Conservation (phyloP, 2,113 vertebrate genomes). For the Machaerirhynchus nigripectus region DNA sequence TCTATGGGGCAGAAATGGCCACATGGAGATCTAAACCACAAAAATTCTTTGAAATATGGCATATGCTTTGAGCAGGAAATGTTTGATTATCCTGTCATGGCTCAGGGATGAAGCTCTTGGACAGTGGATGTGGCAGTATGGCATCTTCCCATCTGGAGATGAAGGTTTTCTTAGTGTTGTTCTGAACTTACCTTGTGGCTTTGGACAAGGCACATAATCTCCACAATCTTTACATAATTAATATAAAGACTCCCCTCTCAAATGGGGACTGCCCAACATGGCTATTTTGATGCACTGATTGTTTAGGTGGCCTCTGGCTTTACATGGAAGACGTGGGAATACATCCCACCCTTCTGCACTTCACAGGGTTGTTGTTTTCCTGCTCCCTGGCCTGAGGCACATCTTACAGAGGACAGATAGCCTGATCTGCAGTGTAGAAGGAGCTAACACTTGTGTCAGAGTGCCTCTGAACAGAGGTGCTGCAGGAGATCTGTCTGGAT, state of each 20-base stretch:
- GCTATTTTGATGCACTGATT: neutral
- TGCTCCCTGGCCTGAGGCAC: neutral
- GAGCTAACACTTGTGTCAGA: neutral
- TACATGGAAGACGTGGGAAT: neutral
- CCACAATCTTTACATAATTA: neutral
- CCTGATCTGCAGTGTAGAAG: neutral
- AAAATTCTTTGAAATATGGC: neutral
- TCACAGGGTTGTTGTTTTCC: neutral
- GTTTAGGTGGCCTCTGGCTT: neutral
- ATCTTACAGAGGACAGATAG: neutral
- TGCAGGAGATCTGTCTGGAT: neutral
- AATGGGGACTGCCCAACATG: fast-evolving
- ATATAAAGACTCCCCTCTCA: neutral
- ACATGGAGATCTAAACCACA: fast-evolving
- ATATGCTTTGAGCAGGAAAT: neutral
- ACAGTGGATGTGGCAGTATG: neutral
- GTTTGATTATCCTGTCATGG: neutral
- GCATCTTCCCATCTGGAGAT: neutral
- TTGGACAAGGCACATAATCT: neutral
- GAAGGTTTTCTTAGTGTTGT: neutral
- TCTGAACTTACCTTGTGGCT: neutral
- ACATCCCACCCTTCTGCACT: neutral
- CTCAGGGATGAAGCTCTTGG: neutral
- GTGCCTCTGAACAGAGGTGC: neutral
- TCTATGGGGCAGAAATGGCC: neutral